Evolutionary conservation across 1,140 invertebrate species (phyloP).

Genomic region (Gyrodactylus salaris): DNA sequence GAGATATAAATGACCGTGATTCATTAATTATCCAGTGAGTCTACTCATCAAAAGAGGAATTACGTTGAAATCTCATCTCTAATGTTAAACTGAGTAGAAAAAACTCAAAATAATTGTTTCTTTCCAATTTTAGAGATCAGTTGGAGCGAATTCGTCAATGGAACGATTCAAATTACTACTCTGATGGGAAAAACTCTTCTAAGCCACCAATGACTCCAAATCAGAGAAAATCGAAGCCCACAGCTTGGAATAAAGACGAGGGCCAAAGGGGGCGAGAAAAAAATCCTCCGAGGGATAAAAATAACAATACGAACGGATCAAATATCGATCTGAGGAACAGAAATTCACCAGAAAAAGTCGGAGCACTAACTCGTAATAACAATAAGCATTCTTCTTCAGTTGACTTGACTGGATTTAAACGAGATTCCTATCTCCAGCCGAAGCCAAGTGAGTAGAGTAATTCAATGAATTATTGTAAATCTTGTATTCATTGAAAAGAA

Average conservation of each 20-base stretch:
- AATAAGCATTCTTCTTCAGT: background rate
- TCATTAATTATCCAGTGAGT: too few relatives aligned
- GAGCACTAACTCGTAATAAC: too few relatives aligned
- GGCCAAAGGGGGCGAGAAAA: background rate
- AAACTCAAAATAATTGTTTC: background rate
- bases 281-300: background rate
- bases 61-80: too few relatives aligned
- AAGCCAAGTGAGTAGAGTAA: background rate
- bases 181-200: background rate
- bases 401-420: background rate
- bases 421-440: background rate
- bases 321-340: too few relatives aligned
- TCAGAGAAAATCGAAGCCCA: background rate
- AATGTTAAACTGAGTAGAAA: too few relatives aligned
- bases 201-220: background rate
- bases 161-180: background rate
- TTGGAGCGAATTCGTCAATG: background rate
- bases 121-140: background rate
- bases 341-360: too few relatives aligned
- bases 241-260: background rate
- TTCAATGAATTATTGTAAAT: too few relatives aligned
- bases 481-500: too few relatives aligned
- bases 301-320: background rate
- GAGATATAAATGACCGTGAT: too few relatives aligned
- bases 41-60: too few relatives aligned